A percentile compares a stretch with the other conserved stretches of the same genome.
Evolutionary conservation across 2,113 vertebrate species (phyloP).

Genomic region (Canis aureus): DNA sequence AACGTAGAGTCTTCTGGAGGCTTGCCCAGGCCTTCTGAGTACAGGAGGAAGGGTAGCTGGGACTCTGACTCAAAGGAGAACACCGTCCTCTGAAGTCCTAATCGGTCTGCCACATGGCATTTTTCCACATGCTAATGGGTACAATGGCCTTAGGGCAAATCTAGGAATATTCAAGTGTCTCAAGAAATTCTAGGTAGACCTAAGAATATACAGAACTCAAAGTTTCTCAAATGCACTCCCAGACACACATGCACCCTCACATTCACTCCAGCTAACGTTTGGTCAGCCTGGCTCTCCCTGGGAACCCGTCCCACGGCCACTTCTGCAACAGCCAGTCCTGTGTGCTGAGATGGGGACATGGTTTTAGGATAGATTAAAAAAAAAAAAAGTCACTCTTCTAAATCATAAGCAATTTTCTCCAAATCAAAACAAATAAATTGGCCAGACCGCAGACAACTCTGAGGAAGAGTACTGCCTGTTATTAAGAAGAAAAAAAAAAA

Average conservation of each 20-base stretch:
- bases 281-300: not conserved
- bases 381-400: not conserved
- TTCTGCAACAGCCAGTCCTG: not conserved
- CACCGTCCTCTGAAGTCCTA: not conserved
- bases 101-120: not conserved
- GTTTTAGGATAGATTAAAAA: not conserved
- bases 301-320: not conserved
- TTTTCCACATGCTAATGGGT: not conserved
- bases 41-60: not conserved
- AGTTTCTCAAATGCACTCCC: not conserved
- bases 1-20: not conserved
- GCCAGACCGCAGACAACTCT: not conserved
- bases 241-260: not conserved
- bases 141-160: not conserved
- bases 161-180: not conserved
- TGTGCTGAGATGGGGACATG: too few species aligned
- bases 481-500: not conserved
- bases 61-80: not conserved
- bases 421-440: not conserved
- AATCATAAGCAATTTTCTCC: not conserved
- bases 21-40: not conserved
- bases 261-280: not conserved
- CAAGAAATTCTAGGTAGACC: not conserved
- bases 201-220: not conserved
- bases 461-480: not conserved